Percentiles rank a stretch among this genome's conserved stretches.
phyloP scores from a whole-genome alignment of 1,140 invertebrate species.

The Hyphantria cunea region DNA sequence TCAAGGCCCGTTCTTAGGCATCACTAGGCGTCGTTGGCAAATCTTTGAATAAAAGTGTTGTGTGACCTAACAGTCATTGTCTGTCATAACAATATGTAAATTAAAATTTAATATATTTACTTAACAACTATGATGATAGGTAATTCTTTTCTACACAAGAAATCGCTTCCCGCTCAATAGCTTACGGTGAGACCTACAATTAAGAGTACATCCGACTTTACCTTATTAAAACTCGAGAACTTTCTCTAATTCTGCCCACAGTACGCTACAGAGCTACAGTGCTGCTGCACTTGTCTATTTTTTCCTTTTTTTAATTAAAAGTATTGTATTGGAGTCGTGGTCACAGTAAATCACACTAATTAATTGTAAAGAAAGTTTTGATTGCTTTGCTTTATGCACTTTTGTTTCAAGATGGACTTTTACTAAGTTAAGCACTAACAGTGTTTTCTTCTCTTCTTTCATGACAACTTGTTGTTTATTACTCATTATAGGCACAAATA shows the following conservation, averaged over 20 bases:
- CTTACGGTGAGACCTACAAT: not conserved
- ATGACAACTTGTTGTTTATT: too few relatives aligned
- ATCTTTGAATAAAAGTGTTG: too few relatives aligned
- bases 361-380: slow-evolving; percentile 6
- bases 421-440: too few relatives aligned
- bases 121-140: too few relatives aligned
- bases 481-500: too few relatives aligned
- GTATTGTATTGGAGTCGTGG: slow-evolving; percentile 15
- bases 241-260: slow-evolving; percentile 22
- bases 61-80: not conserved
- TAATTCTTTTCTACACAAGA: too few relatives aligned
- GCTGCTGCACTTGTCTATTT: not conserved
- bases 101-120: too few relatives aligned
- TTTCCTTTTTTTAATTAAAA: slow-evolving; percentile 25
- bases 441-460: too few relatives aligned
- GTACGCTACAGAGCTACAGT: slow-evolving; percentile 13
- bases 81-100: not conserved
- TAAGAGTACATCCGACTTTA: not conserved
- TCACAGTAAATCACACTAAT: not conserved
- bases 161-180: not conserved
- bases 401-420: not conserved
- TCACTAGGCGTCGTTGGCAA: too few relatives aligned
- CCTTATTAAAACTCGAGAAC: slow-evolving; percentile 26
- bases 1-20: too few relatives aligned
- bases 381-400: not conserved